Evolutionary conservation across 2,797 vertebrate genomes (phyloP), one percentile per base, ranked within the genome.

Genomic region (Geotrypetes seraphini): DNA sequence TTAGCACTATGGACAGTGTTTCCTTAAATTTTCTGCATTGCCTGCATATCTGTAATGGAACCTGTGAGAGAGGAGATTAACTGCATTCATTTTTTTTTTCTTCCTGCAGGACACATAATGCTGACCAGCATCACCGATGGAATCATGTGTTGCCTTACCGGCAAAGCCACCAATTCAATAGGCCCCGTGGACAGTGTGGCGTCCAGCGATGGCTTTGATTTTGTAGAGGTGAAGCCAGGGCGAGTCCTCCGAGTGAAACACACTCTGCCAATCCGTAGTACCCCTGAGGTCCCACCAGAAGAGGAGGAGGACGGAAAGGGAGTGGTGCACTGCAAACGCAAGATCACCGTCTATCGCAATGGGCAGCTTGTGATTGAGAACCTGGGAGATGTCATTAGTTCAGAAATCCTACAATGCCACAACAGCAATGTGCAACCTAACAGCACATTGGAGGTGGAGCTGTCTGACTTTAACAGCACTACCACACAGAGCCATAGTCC

Each of bases 361-460:
- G 95, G 95, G 16, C 89, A 96, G 58, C 73, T 98, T 47, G 84
- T 95, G 31, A 96, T 97, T 2, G 91, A 97, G 70, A 97, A 98
- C 61, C 83, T 94, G n/a, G 85, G 86, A 1, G 86, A 89, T 0
- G 77, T 88, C 3, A 69, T 89, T 9, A 83, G 86, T 28, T 83
- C 91, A 0, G 91, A 96, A 61, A 84, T 91, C 57, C 75, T 89
- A 32, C 91, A 88, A 15, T 86, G 89, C 51, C 90, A 82, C 47
- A 85, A 85, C 4, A 71, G 80, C 10, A 75, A 84, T 2, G 55
- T 82, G 4, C 90, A 92, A 36, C 81, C 84, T 4, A 79, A 73
- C 10, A 78, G 81, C 36, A 86, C 85, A 0, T 72, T 89, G 10
- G 92, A 96, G 58, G 77, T 90, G 36, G 94, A 96, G 51, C 69